These are phyloP conservation scores for Hydrolagus affinis DNA, from an alignment of 2,113 vertebrate species.

Conservation along the genomic window DNA sequence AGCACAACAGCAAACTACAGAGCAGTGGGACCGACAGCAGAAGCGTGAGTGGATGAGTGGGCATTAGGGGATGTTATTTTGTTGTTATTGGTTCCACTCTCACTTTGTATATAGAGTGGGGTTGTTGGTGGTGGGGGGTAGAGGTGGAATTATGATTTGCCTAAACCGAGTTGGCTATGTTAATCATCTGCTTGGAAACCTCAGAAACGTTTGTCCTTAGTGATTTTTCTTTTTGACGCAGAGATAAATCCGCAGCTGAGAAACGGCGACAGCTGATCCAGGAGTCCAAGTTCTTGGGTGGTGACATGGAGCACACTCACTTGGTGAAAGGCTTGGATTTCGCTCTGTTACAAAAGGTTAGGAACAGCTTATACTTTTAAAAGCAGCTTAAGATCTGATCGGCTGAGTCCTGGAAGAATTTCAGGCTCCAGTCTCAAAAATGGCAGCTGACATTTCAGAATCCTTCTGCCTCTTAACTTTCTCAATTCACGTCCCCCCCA, in stretches of 20 bases:
- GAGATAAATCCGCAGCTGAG: conserved; percentile 92
- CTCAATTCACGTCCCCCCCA: not conserved
- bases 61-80: not conserved
- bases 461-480: not conserved
- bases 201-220: no score
- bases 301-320: conserved; percentile 99
- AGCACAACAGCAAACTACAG: conserved; percentile 94
- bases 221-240: conserved; percentile 37
- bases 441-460: not conserved
- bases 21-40: conserved; percentile 84
- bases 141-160: no score
- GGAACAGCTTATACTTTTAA: conserved; percentile 1
- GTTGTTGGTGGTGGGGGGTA: no score
- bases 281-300: conserved; percentile 98
- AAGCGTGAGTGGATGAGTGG: conserved; percentile 64
- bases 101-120: not conserved
- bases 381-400: not conserved
- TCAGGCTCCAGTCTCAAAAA: not conserved
- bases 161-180: no score
- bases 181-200: no score
- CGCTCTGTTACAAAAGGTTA: conserved; percentile 89
- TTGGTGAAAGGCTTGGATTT: conserved; percentile 98
- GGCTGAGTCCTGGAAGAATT: not conserved
- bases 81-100: not conserved
- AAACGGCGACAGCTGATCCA: conserved; percentile 95